Percentiles rank a stretch among this genome's conserved stretches.
phyloP scores from a whole-genome alignment of 1,140 invertebrate genomes.

The Charaxes varanes region DNA sequence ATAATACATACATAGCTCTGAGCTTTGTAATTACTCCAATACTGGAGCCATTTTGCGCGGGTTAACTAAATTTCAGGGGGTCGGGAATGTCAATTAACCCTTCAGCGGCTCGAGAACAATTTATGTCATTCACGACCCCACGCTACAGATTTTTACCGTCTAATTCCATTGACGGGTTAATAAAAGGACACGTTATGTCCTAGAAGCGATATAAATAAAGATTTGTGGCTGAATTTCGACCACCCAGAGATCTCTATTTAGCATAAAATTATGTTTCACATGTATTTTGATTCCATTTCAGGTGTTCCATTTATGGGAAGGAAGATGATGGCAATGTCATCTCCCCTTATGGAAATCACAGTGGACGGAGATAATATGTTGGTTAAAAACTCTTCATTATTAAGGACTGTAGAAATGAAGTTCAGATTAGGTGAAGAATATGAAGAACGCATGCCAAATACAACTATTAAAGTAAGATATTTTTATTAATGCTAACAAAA shows the following conservation, averaged over 20 bases:
- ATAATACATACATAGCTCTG: too few relatives aligned
- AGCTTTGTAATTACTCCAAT: too few relatives aligned
- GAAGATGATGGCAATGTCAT: conserved; percentile 78
- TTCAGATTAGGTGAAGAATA: conserved; percentile 73
- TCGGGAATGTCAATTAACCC: conserved; percentile 11
- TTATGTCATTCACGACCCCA: conserved; percentile 8
- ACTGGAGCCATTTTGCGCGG: too few relatives aligned
- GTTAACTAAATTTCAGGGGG: too few relatives aligned
- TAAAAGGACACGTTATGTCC: too few relatives aligned
- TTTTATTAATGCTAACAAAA: too few relatives aligned
- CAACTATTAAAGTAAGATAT: conserved; percentile 53
- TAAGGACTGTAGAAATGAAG: conserved; percentile 57
- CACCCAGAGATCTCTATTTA: too few relatives aligned
- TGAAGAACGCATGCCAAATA: conserved; percentile 71
- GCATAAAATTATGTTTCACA: too few relatives aligned
- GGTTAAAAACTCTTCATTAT: conserved; percentile 73
- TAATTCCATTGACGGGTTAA: conserved; percentile 9
- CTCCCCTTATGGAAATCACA: conserved; percentile 75
- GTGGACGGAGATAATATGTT: conserved; percentile 75
- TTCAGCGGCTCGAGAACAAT: conserved; percentile 12
- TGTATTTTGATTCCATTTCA: too few relatives aligned
- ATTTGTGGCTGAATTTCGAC: too few relatives aligned
- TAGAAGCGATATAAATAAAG: too few relatives aligned
- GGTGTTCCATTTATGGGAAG: conserved; percentile 75
- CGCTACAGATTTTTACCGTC: conserved; percentile 9